Conservation (phyloP, 1,140 invertebrate genomes). For the Magallana ariakensis region DNA sequence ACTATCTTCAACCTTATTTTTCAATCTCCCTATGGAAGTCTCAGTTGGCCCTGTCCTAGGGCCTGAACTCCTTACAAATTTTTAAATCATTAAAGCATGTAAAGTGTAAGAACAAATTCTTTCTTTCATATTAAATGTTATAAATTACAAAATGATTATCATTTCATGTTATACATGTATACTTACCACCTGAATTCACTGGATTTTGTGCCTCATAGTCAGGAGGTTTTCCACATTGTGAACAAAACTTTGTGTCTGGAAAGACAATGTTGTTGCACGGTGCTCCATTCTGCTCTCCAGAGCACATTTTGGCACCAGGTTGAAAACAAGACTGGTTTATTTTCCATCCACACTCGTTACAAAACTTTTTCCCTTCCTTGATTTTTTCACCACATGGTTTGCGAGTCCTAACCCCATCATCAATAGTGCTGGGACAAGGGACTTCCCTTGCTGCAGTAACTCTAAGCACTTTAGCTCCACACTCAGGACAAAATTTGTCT, state of each 20-base stretch:
- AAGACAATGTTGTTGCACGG: conserved; percentile 15
- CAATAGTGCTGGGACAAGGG: background rate
- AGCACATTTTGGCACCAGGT: conserved; percentile 11
- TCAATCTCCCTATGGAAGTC: too few relatives aligned
- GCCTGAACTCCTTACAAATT: too few relatives aligned
- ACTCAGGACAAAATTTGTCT: background rate
- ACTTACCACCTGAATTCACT: background rate
- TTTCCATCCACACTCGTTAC: conserved; percentile 4
- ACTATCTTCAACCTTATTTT: too few relatives aligned
- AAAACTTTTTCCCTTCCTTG: background rate
- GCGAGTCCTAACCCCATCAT: background rate
- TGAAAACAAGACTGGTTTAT: background rate
- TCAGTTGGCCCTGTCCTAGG: too few relatives aligned
- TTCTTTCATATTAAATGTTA: too few relatives aligned
- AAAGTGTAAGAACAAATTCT: too few relatives aligned
- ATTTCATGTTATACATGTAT: background rate
- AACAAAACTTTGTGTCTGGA: background rate
- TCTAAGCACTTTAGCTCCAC: background rate
- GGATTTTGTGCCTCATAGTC: background rate
- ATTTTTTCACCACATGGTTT: conserved; percentile 14
- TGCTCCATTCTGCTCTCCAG: background rate
- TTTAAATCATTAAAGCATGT: too few relatives aligned
- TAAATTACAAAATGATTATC: too few relatives aligned
- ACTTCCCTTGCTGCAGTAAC: background rate
- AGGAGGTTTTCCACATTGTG: conserved; percentile 1